phyloP scores from a whole-genome alignment of 2,888 invertebrate genomes.

The Geophilus truncorum region DNA sequence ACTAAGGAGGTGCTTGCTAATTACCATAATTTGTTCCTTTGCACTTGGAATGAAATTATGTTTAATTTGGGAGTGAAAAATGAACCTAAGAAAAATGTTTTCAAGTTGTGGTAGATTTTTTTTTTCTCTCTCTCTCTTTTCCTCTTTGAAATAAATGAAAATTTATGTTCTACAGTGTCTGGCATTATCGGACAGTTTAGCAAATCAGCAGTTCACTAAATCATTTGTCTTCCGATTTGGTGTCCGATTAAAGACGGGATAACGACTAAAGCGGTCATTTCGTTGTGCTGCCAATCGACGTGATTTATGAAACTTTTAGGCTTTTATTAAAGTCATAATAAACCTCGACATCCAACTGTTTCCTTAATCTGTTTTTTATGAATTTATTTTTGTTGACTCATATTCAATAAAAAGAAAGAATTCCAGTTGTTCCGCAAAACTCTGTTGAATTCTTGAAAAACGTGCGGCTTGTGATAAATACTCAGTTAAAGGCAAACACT shows the following conservation, averaged over 20 bases:
- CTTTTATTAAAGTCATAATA: not conserved
- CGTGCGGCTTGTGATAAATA: too few species aligned
- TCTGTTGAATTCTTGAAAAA: too few species aligned
- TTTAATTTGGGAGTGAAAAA: too few species aligned
- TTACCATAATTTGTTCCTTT: too few species aligned
- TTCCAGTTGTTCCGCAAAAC: too few species aligned
- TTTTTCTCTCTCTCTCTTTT: not conserved
- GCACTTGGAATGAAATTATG: too few species aligned
- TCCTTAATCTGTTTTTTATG: not conserved
- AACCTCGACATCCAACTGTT: not conserved
- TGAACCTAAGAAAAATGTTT: too few species aligned
- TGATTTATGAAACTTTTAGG: not conserved
- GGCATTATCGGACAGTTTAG: not conserved
- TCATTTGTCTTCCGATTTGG: not conserved
- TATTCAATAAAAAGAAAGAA: too few species aligned
- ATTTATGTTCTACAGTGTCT: not conserved
- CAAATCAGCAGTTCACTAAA: not conserved
- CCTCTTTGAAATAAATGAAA: not conserved
- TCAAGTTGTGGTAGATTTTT: not conserved
- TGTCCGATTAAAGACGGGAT: not conserved
- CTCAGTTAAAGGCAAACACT: too few species aligned
- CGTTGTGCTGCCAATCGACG: not conserved
- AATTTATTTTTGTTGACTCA: too few species aligned
- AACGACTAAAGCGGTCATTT: not conserved
- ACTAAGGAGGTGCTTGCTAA: too few species aligned